Conservation (phyloP, 1,140 invertebrate species). For the Battus philenor region DNA sequence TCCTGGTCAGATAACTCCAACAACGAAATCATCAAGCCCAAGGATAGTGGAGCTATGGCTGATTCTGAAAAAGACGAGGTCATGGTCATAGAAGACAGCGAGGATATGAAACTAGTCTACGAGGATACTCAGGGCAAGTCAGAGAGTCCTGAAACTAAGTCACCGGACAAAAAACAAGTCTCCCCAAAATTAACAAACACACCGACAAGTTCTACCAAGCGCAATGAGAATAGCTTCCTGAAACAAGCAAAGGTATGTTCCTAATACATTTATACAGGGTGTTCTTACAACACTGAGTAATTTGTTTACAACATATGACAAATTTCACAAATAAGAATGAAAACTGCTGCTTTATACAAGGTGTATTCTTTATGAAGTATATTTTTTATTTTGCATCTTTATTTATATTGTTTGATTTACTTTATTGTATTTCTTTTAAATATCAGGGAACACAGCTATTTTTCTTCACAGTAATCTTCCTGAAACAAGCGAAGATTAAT, state of each 20-base stretch:
- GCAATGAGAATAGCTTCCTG: slow-evolving; percentile 27
- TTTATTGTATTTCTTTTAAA: too few relatives aligned
- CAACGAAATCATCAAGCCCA: slow-evolving; percentile 48
- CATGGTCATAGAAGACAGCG: slow-evolving; percentile 71
- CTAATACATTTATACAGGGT: too few relatives aligned
- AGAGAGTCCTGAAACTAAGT: slow-evolving; percentile 41
- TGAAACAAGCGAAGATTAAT: too few relatives aligned
- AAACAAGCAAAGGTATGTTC: slow-evolving; percentile 51
- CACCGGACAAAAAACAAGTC: slow-evolving; percentile 15
- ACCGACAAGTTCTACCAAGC: slow-evolving; percentile 2
- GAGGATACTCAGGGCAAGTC: slow-evolving; percentile 70
- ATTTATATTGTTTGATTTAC: too few relatives aligned
- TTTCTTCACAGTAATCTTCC: too few relatives aligned
- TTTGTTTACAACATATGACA: too few relatives aligned
- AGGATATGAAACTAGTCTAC: slow-evolving; percentile 82
- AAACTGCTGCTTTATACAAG: too few relatives aligned
- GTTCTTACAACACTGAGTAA: too few relatives aligned
- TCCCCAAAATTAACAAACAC: slow-evolving; percentile 17
- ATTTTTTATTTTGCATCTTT: too few relatives aligned
- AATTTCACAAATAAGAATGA: too few relatives aligned
- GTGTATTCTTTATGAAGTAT: too few relatives aligned
- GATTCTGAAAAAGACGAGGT: slow-evolving; percentile 28
- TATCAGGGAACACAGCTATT: too few relatives aligned
- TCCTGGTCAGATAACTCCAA: slow-evolving; percentile 75
- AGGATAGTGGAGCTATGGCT: slow-evolving; percentile 45